Conservation (phyloP, 2,113 vertebrate genomes). For the Phycodurus eques region DNA sequence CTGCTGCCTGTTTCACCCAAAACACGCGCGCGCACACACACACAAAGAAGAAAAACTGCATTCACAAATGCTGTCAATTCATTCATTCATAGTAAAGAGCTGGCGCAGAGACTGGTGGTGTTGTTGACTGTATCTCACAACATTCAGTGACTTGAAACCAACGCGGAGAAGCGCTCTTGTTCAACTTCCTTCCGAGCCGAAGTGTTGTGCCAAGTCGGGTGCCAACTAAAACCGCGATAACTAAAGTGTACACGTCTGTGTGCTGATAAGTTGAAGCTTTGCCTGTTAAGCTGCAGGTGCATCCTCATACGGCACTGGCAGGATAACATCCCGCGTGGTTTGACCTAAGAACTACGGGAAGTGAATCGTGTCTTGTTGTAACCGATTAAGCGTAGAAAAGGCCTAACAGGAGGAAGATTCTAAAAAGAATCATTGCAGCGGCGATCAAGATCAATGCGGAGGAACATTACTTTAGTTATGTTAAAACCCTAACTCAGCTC, state of each 20-base stretch:
- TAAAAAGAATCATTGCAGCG: neutral
- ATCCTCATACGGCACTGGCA: neutral
- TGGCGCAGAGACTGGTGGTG: neutral
- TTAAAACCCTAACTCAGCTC: neutral
- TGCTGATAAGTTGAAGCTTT: constrained; percentile 29
- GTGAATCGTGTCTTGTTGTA: neutral
- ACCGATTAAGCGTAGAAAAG: neutral
- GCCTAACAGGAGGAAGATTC: neutral
- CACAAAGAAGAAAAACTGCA: neutral
- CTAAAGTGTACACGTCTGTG: constrained; percentile 14
- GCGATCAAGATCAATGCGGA: neutral
- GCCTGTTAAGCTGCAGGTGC: neutral
- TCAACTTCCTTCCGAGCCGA: constrained; percentile 14
- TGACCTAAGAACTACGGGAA: neutral
- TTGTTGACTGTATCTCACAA: neutral
- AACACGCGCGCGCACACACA: neutral
- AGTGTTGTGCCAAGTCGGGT: neutral
- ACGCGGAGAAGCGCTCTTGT: neutral
- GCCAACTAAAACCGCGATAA: constrained; percentile 26
- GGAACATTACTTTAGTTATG: neutral
- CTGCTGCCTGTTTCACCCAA: constrained; percentile 81
- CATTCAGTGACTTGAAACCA: neutral
- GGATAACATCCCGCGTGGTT: neutral
- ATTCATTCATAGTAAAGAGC: neutral
- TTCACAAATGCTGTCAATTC: neutral